Evolutionary conservation across 2,888 invertebrate genomes (phyloP).

Genomic region (Tachystola acroxantha): DNA sequence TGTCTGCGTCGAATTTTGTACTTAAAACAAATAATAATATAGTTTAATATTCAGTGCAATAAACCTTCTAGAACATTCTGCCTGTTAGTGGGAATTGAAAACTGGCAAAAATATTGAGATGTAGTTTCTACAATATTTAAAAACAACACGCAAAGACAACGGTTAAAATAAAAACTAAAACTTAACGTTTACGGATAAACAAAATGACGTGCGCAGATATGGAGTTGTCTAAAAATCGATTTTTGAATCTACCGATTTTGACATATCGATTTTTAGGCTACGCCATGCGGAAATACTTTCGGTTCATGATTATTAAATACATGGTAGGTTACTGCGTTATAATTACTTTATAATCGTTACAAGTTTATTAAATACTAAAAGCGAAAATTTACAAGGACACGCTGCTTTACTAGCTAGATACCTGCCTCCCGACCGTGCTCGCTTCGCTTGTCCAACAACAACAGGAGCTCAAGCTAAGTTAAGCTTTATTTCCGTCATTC

Average conservation of each 20-base stretch:
- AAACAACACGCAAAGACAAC: background rate
- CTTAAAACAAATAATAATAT: no score
- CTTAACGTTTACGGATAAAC: conserved; percentile 11
- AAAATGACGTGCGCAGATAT: conserved; percentile 17
- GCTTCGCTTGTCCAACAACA: conserved; percentile 20
- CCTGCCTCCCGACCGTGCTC: conserved; percentile 49
- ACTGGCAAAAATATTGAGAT: no score
- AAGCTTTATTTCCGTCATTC: no score
- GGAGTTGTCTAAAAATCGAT: conserved; percentile 9
- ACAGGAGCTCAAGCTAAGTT: no score
- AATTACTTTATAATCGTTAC: conserved; percentile 38
- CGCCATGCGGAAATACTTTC: conserved; percentile 12
- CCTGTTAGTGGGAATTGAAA: no score
- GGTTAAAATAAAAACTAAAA: background rate
- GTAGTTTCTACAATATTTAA: no score
- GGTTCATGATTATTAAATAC: conserved; percentile 10
- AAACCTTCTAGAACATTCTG: no score
- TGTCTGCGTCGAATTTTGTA: no score
- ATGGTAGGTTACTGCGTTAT: conserved; percentile 26
- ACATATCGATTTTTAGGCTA: no score
- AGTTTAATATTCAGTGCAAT: no score
- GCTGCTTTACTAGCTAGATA: conserved; percentile 56
- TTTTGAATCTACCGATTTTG: no score
- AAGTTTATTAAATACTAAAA: conserved; percentile 56
- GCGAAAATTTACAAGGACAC: conserved; percentile 69